phyloP scores from a whole-genome alignment of 2,113 vertebrate species.

The Orcinus orca region DNA sequence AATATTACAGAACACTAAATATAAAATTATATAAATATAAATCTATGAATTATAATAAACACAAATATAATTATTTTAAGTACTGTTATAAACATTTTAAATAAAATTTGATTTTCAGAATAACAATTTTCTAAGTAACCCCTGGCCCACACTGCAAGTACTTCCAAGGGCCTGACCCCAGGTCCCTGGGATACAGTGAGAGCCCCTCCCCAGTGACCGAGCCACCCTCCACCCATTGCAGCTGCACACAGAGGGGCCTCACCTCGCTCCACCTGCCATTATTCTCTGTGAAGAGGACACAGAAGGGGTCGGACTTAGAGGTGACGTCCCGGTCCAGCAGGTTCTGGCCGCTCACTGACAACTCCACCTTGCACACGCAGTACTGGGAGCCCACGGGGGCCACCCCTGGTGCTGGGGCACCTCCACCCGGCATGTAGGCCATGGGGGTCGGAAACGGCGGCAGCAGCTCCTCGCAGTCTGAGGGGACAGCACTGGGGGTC shows the following conservation, averaged over 20 bases:
- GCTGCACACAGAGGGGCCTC: conserved; percentile 44
- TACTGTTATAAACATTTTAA: neutral
- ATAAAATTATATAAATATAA: neutral
- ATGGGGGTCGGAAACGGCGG: conserved; percentile 79
- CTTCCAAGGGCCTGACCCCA: neutral
- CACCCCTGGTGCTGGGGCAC: conserved; percentile 47
- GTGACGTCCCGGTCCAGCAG: conserved; percentile 97
- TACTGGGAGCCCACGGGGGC: conserved; percentile 87
- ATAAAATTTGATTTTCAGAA: neutral
- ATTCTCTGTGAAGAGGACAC: conserved; percentile 94
- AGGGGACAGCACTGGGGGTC: neutral
- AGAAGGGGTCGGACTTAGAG: conserved; percentile 98
- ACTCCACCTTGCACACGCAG: conserved; percentile 93
- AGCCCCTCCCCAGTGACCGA: neutral
- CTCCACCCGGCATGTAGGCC: conserved; percentile 88
- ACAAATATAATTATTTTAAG: neutral
- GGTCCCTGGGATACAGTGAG: neutral
- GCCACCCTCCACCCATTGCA: neutral
- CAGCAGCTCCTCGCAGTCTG: conserved; percentile 83
- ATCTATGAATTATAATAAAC: neutral
- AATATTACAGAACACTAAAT: neutral
- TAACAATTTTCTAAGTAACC: neutral
- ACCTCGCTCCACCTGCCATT: conserved; percentile 96
- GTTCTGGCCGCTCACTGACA: conserved; percentile 91
- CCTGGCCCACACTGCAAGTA: neutral